Evolutionary conservation across 2,888 invertebrate genomes (phyloP), one percentile per base, ranked within the genome.

Genomic region (Acronicta aceris): DNA sequence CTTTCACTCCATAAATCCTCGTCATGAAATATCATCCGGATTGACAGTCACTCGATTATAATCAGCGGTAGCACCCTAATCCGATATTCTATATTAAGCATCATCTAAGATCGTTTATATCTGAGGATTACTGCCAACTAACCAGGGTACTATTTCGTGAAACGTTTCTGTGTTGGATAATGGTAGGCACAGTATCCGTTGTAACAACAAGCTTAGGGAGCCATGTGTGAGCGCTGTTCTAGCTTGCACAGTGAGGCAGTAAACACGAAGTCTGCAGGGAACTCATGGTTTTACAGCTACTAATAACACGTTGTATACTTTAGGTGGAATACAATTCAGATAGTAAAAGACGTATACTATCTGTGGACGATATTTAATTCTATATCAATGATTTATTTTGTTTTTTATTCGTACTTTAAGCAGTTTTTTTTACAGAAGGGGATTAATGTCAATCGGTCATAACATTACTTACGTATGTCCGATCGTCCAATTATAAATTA

Each of bases 11-110:
- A 88, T 89, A 88, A 89, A 89, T 89, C 82, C 83, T 83, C 83
- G 85, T 88, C 87, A 84, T 79, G 78, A 77, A 83, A 84, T 81
- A 81, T 78, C 78, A 76, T 70, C 81, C 61, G 74, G 83, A 83
- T 84, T 85, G 89, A 88, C 87, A 87, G 84, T 83, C 81, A 79
- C 81, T 86, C 80, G 84, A 82, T 84, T 85, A 82, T 83, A 81
- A 84, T 82, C 81, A 80, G 76, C 65, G 69, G 62, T 69, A 63
- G 67, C 27, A 49, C 66, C 62, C 55, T 74, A 60, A 64, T 61
- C 52, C 47, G 60, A 62, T 74, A 74, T 75, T 76, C 73, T 55
- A 56, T 74, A 76, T 76, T 76, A 81, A 76, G 75, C 58, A 65
- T 56, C 21, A 53, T 41, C 50, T 64, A 54, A 61, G 42, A 69